These are phyloP conservation scores for Hypotaenidia philippensis DNA, from an alignment of 2,797 vertebrate species.

Conservation along the genomic window DNA sequence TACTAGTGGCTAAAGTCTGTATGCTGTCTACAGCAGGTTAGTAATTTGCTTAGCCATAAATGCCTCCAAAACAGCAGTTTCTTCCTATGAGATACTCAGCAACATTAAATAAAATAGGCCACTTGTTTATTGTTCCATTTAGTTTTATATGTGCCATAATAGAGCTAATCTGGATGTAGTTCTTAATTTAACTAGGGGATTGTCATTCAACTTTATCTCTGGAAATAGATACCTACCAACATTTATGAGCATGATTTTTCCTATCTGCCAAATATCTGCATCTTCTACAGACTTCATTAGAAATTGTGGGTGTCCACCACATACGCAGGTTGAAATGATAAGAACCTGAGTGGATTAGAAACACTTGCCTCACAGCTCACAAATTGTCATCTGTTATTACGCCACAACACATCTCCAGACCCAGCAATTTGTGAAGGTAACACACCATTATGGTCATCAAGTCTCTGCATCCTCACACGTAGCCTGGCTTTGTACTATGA, in stretches of 20 bases:
- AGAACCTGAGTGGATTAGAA: background rate
- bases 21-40: background rate
- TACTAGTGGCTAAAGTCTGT: background rate
- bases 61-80: background rate
- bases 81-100: background rate
- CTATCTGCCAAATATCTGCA: background rate
- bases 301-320: background rate
- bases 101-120: background rate
- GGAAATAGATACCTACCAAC: background rate
- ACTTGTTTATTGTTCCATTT: background rate
- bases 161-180: background rate
- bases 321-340: background rate
- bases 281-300: background rate
- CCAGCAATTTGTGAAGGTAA: background rate
- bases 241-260: background rate
- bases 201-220: background rate
- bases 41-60: background rate
- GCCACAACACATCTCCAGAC: background rate
- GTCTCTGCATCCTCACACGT: background rate
- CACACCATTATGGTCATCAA: background rate
- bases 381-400: background rate
- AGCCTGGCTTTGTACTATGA: background rate
- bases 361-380: background rate
- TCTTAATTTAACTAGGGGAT: conserved; percentile 17
- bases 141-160: background rate